phyloP scores from a whole-genome alignment of 2,888 invertebrate genomes.

The Drosophila cyrtoloma region DNA sequence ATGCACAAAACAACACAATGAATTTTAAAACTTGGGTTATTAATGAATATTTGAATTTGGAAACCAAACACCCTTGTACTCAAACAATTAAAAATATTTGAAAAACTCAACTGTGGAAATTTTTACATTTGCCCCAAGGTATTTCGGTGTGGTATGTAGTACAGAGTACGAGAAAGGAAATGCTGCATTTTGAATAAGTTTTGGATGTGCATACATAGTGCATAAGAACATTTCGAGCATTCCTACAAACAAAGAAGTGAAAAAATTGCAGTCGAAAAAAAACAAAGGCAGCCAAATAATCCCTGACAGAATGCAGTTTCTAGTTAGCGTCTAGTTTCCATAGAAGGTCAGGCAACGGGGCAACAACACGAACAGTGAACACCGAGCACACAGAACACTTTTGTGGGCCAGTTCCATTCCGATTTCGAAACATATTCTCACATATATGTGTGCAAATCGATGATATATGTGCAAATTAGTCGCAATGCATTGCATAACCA shows the following conservation, averaged over 20 bases:
- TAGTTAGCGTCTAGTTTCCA: slow-evolving; percentile 9
- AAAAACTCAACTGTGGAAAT: not conserved
- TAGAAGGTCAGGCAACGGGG: slow-evolving; percentile 37
- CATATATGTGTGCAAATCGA: slow-evolving; percentile 36
- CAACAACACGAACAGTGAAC: slow-evolving; percentile 40
- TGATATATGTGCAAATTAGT: not conserved
- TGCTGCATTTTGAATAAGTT: not conserved
- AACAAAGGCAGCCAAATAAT: slow-evolving; percentile 50
- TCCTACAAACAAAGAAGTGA: slow-evolving; percentile 19
- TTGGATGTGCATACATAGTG: not conserved
- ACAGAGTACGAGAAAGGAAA: not conserved
- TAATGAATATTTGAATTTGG: not conserved
- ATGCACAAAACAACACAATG: not conserved
- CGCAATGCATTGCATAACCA: slow-evolving; percentile 49
- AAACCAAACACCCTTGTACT: not conserved
- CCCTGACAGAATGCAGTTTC: slow-evolving; percentile 74
- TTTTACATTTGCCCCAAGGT: not conserved
- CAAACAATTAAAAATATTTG: not conserved
- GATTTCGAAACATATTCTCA: slow-evolving; percentile 68
- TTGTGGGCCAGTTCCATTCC: slow-evolving; percentile 38
- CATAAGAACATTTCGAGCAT: slow-evolving; percentile 20
- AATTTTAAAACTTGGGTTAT: not conserved
- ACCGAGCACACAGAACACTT: slow-evolving; percentile 10
- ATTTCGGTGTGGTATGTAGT: not conserved
- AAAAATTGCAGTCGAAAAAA: slow-evolving; percentile 21